These are phyloP conservation scores for Bostrychus sinensis DNA, from an alignment of 2,113 vertebrate genomes.

Conservation along the genomic window DNA sequence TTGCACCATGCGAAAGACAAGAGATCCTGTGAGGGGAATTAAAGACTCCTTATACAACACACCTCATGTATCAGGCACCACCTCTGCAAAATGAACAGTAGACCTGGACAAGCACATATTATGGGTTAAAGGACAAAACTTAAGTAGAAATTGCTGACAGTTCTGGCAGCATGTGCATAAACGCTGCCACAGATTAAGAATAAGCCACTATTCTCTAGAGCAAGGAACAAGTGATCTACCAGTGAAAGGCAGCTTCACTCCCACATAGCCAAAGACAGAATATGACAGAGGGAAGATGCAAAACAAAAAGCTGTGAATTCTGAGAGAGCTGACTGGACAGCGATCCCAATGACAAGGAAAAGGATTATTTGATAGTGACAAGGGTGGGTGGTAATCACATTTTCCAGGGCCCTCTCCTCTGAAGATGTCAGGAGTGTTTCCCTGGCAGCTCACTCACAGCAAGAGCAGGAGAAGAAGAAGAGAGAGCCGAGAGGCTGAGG, in stretches of 20 bases:
- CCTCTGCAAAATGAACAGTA: constrained; percentile 58
- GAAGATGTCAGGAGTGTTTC: constrained; percentile 88
- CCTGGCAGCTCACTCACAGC: constrained; percentile 64
- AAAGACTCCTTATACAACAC: constrained; percentile 35
- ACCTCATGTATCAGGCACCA: constrained; percentile 66
- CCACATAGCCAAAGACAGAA: background rate
- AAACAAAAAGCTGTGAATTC: background rate
- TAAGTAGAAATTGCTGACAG: constrained; percentile 46
- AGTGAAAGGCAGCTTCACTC: constrained; percentile 17
- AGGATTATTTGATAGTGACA: constrained; percentile 52
- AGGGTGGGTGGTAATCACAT: constrained; percentile 60
- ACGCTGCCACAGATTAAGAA: constrained; percentile 35
- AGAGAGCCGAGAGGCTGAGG: constrained; percentile 57
- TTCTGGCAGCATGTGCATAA: constrained; percentile 24
- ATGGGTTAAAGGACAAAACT: constrained; percentile 37
- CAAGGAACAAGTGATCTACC: constrained; percentile 31
- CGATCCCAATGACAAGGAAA: constrained; percentile 18
- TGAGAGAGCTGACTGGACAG: constrained; percentile 25
- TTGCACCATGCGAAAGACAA: constrained; percentile 2
- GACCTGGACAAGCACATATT: constrained; percentile 16
- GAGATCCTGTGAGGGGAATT: constrained; percentile 33
- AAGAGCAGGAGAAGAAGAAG: constrained; percentile 20
- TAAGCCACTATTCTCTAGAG: constrained; percentile 22
- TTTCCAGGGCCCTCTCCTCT: constrained; percentile 74
- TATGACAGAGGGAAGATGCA: constrained; percentile 4